Conservation (phyloP, 2,797 vertebrate species). For the Emydoidea blandingii region DNA sequence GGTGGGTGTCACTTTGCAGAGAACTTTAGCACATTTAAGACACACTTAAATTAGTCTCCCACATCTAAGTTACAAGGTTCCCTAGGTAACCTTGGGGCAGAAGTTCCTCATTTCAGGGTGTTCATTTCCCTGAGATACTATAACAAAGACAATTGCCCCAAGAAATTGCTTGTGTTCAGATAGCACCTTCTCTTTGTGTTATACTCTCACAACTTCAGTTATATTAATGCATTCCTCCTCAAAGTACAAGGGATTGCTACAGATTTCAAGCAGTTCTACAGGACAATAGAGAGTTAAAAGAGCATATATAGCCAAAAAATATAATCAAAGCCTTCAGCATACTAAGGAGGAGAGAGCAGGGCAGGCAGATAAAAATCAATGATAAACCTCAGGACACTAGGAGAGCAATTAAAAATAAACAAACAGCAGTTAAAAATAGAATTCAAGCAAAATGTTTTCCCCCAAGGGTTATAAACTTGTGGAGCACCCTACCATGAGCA, state of each 20-base stretch:
- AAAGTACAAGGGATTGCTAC: constrained; percentile 7
- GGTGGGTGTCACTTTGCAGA: background rate
- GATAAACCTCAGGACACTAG: constrained; percentile 55
- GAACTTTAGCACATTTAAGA: background rate
- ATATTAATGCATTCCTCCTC: constrained; percentile 3
- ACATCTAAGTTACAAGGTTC: constrained; percentile 34
- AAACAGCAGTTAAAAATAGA: constrained; percentile 69
- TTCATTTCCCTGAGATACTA: background rate
- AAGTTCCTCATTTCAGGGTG: constrained; percentile 22
- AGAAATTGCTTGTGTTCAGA: background rate
- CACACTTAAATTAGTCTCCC: constrained; percentile 13
- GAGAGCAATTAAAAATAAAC: constrained; percentile 76
- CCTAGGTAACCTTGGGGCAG: constrained; percentile 67
- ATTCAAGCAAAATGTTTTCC: constrained; percentile 65
- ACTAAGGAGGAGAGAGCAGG: constrained; percentile 58
- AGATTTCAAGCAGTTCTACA: background rate
- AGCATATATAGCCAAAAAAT: constrained; percentile 52
- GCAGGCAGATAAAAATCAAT: constrained; percentile 70
- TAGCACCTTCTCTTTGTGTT: background rate
- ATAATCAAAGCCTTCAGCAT: constrained; percentile 63
- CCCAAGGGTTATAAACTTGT: constrained; percentile 31
- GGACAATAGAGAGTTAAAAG: background rate
- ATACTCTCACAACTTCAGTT: background rate
- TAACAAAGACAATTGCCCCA: background rate
- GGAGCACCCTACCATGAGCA: constrained; percentile 53